Conservation (phyloP, 2,797 vertebrate genomes). For the Gallinago solitaria region DNA sequence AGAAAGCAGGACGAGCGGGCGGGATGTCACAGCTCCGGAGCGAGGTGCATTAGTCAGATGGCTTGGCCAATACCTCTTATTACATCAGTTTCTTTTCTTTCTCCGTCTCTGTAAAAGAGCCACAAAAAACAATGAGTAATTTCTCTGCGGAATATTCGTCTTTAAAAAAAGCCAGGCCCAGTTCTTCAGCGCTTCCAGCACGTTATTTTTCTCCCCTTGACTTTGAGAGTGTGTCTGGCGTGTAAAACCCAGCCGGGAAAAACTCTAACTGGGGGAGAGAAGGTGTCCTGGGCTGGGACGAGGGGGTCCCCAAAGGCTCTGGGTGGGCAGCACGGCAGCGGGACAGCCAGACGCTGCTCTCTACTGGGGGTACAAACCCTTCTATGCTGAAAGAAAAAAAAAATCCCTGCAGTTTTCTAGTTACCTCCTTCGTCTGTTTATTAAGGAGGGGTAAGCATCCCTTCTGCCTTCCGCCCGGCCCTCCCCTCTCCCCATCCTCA, state of each 20-base stretch:
- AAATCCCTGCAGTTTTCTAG: not conserved
- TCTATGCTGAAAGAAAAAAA: not conserved
- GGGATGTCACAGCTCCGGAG: not conserved
- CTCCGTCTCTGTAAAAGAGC: conserved; percentile 43
- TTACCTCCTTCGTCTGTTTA: not conserved
- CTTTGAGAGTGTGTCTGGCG: not conserved
- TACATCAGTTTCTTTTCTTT: conserved; percentile 62
- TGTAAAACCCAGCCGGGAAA: not conserved
- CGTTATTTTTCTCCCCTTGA: not conserved
- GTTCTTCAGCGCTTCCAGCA: not conserved
- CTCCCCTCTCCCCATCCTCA: not conserved
- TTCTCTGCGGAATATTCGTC: conserved; percentile 39
- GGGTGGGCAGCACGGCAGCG: not conserved
- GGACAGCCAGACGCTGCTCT: not conserved
- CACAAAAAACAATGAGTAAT: conserved; percentile 69
- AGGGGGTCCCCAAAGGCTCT: not conserved
- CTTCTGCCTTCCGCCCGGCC: not conserved
- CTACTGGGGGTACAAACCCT: not conserved
- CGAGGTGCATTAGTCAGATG: conserved; percentile 45
- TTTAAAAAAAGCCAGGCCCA: conserved; percentile 35
- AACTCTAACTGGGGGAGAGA: not conserved
- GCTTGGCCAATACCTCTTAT: conserved; percentile 37
- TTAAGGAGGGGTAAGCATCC: not conserved
- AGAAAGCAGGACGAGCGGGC: accelerated
- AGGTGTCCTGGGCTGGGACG: not conserved